These are phyloP conservation scores for Drosophila putrida DNA, from an alignment of 2,888 invertebrate species.

Conservation along the genomic window DNA sequence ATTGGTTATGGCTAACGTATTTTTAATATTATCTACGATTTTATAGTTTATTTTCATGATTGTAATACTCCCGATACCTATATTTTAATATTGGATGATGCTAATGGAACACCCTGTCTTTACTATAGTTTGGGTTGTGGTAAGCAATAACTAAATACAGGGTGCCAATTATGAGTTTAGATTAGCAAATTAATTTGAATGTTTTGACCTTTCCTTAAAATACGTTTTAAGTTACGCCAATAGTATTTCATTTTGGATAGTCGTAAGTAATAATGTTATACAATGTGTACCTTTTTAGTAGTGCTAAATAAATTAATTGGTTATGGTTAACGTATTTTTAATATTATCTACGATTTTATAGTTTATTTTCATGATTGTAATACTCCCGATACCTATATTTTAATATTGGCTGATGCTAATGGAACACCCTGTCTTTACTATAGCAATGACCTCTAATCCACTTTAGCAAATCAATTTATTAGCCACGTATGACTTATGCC, in stretches of 20 bases:
- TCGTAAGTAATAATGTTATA: too few relatives aligned
- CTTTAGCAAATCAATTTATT: constrained; percentile 84
- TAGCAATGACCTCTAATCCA: constrained; percentile 78
- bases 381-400: too few relatives aligned
- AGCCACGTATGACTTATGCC: constrained; percentile 83
- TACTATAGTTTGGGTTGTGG: constrained; percentile 12
- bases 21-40: neutral
- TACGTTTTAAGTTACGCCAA: neutral
- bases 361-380: too few relatives aligned
- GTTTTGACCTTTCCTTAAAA: too few relatives aligned
- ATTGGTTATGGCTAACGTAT: neutral
- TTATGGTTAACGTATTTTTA: neutral
- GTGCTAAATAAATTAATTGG: neutral
- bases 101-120: too few relatives aligned
- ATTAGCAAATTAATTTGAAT: neutral
- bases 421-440: constrained; percentile 55
- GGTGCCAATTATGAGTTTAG: constrained; percentile 26
- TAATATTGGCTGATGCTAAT: too few relatives aligned
- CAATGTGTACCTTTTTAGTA: neutral
- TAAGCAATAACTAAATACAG: constrained; percentile 35
- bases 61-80: too few relatives aligned
- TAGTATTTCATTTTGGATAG: neutral
- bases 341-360: neutral
- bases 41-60: too few relatives aligned
- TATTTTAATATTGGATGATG: too few relatives aligned